A percentile compares a stretch with the other conserved stretches of the same genome.
These are phyloP conservation scores for Oceanodroma leucorhoa DNA, from an alignment of 2,797 vertebrate genomes.

Conservation along the genomic window DNA sequence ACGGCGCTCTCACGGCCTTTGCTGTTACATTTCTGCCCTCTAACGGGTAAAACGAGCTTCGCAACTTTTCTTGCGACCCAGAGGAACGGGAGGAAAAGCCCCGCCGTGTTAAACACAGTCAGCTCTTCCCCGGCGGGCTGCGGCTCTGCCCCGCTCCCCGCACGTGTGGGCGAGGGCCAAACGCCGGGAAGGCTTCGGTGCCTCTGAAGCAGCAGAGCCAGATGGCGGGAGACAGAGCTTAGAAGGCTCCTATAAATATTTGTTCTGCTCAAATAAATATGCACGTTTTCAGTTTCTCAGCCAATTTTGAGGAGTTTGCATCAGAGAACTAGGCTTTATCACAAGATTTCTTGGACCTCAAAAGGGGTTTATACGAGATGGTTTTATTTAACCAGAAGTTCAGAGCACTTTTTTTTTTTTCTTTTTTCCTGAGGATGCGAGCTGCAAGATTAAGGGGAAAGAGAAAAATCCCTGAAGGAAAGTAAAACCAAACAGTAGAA, in stretches of 20 bases:
- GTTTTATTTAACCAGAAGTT: background rate
- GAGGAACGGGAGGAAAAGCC: background rate
- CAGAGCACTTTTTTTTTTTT: background rate
- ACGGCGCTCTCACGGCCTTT: background rate
- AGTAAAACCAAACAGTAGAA: background rate
- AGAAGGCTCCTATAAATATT: background rate
- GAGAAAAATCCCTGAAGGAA: background rate
- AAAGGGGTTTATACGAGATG: no score
- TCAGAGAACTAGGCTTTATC: background rate
- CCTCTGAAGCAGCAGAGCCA: background rate
- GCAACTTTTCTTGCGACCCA: accelerated
- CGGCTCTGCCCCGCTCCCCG: background rate
- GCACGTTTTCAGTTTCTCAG: background rate
- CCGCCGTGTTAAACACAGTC: accelerated
- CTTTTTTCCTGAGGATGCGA: background rate
- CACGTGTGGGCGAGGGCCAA: background rate
- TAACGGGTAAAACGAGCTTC: background rate
- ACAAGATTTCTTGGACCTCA: background rate
- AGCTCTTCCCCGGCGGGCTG: background rate
- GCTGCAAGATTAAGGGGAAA: background rate
- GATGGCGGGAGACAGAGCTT: background rate
- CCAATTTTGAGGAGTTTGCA: background rate
- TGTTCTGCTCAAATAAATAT: background rate
- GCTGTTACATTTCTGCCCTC: constrained; percentile 58
- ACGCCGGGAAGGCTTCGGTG: background rate